phyloP scores from a whole-genome alignment of 2,113 vertebrate genomes.

The Egretta garzetta region DNA sequence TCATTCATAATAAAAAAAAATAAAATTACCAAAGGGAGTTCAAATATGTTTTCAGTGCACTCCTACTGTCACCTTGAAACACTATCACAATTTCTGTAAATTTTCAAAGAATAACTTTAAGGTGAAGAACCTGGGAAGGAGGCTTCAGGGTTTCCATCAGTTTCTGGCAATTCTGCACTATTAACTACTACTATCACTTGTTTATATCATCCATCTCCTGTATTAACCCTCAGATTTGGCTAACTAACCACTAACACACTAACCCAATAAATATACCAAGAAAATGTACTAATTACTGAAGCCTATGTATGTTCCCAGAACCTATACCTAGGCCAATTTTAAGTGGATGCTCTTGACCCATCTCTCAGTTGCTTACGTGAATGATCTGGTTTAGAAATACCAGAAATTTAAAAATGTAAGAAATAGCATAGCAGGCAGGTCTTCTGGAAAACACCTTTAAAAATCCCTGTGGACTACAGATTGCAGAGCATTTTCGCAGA shows the following conservation, averaged over 20 bases:
- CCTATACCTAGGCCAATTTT: background rate
- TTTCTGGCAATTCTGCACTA: background rate
- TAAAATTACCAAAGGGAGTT: background rate
- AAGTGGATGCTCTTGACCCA: background rate
- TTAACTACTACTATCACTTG: background rate
- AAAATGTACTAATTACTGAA: background rate
- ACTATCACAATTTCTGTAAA: background rate
- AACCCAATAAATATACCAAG: background rate
- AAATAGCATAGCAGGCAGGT: background rate
- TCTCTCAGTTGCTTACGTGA: background rate
- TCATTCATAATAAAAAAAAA: background rate
- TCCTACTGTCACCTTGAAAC: background rate
- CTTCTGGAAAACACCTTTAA: background rate
- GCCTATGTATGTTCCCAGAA: background rate
- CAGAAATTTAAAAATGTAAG: background rate
- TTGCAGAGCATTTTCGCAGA: background rate
- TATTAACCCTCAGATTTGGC: background rate
- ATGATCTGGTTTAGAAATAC: background rate
- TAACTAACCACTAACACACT: background rate
- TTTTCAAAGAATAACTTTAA: background rate
- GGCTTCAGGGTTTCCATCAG: background rate
- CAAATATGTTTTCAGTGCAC: background rate
- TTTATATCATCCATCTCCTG: background rate
- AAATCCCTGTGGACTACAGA: background rate
- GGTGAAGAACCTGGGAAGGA: background rate